Evolutionary conservation across 2,888 invertebrate genomes (phyloP).

Genomic region (Ariolimax columbianus): DNA sequence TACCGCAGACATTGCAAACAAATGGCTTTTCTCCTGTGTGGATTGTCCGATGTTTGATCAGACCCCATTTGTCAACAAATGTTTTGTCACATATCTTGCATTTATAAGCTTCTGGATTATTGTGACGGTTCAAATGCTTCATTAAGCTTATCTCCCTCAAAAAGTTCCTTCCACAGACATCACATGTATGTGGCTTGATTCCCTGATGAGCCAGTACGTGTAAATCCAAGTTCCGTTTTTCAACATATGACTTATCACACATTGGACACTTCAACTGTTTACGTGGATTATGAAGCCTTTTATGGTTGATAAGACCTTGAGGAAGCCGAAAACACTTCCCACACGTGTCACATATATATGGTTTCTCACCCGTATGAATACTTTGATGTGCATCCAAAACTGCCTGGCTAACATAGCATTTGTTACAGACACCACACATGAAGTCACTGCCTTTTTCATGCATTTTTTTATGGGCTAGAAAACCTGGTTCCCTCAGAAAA

Average conservation of each 20-base stretch:
- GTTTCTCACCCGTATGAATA: conserved; percentile 50
- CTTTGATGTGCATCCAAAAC: conserved; percentile 41
- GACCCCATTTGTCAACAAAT: conserved; percentile 52
- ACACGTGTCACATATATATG: conserved; percentile 43
- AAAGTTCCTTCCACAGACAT: conserved; percentile 53
- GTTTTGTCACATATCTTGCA: conserved; percentile 41
- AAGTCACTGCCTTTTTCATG: conserved; percentile 34
- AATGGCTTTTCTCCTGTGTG: conserved; percentile 52
- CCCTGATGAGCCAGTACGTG: conserved; percentile 55
- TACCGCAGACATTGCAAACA: conserved; percentile 41
- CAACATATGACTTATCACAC: conserved; percentile 52
- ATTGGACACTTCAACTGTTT: conserved; percentile 26
- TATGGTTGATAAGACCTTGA: conserved; percentile 42
- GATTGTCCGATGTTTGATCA: conserved; percentile 44
- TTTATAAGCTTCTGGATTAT: conserved; percentile 31
- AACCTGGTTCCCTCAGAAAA: conserved; percentile 44
- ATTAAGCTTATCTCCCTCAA: conserved; percentile 26
- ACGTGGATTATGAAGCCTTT: conserved; percentile 27
- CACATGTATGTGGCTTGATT: conserved; percentile 53
- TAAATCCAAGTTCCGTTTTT: conserved; percentile 47
- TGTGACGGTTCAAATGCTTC: conserved; percentile 42
- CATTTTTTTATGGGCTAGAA: conserved; percentile 37
- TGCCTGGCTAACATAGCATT: conserved; percentile 31
- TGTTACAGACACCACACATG: conserved; percentile 37
- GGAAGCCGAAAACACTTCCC: conserved; percentile 41